A percentile compares a stretch with the other conserved stretches of the same genome.
Evolutionary conservation across 2,797 vertebrate genomes (phyloP).

Genomic region (Acipenser ruthenus): DNA sequence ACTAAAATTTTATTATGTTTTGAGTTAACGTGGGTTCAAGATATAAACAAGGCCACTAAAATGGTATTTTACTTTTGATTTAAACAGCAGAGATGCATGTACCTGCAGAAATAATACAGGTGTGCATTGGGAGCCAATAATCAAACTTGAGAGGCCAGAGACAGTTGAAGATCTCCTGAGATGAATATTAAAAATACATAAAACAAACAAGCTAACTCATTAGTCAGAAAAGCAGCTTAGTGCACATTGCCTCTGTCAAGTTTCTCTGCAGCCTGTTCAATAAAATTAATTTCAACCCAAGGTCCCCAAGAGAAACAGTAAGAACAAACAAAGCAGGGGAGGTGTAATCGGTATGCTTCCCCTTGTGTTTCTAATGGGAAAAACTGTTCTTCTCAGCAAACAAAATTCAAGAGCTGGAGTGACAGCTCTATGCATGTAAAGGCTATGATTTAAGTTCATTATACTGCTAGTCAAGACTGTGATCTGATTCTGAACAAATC

Average conservation of each 20-base stretch:
- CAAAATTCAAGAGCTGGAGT: not conserved
- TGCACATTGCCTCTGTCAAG: not conserved
- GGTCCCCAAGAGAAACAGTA: not conserved
- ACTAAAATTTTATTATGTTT: no score
- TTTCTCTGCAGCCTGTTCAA: not conserved
- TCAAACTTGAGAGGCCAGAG: no score
- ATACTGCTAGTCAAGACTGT: not conserved
- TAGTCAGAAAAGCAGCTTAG: not conserved
- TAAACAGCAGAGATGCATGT: no score
- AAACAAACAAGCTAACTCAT: not conserved
- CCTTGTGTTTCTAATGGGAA: not conserved
- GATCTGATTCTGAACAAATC: no score
- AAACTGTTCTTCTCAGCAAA: not conserved
- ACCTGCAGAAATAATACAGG: no score
- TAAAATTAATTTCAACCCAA: not conserved
- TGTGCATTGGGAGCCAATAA: no score
- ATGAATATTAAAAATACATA: no score
- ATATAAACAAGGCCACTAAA: no score
- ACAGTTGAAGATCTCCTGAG: no score
- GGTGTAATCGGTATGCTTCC: not conserved
- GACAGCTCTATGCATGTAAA: not conserved
- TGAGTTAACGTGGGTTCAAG: no score
- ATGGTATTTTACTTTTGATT: no score
- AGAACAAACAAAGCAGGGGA: not conserved
- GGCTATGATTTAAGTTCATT: not conserved